phyloP scores from a whole-genome alignment of 2,113 vertebrate species.

The Phrynocephalus versicolor region DNA sequence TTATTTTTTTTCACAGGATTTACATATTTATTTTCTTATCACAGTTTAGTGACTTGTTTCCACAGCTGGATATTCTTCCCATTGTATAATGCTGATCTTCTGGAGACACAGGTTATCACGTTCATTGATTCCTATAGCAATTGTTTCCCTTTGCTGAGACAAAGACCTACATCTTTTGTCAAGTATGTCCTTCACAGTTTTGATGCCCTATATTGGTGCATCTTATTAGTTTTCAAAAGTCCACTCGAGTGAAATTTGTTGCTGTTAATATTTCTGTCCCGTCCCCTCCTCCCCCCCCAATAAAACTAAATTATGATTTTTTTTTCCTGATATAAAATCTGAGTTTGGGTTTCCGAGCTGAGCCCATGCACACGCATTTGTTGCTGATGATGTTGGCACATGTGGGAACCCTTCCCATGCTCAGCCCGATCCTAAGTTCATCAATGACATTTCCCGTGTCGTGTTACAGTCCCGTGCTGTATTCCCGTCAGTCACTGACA shows the following conservation, averaged over 20 bases:
- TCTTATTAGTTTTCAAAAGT: conserved; percentile 80
- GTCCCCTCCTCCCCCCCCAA: conserved; percentile 73
- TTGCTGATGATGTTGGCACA: conserved; percentile 75
- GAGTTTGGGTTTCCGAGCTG: conserved; percentile 83
- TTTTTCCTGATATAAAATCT: conserved; percentile 84
- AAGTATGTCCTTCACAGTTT: conserved; percentile 82
- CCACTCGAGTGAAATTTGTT: conserved; percentile 78
- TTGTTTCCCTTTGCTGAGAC: conserved; percentile 73
- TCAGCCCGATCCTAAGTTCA: conserved; percentile 69
- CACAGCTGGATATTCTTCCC: conserved; percentile 77
- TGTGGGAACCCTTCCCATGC: conserved; percentile 71
- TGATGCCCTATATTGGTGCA: conserved; percentile 78
- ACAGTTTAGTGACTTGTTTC: conserved; percentile 87
- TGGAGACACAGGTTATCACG: conserved; percentile 80
- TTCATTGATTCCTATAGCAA: conserved; percentile 77
- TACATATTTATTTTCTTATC: conserved; percentile 90
- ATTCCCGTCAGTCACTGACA: conserved; percentile 81
- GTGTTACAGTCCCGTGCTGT: conserved; percentile 80
- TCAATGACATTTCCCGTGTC: conserved; percentile 72
- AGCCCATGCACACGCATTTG: conserved; percentile 84
- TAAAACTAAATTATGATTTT: conserved; percentile 82
- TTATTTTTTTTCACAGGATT: conserved; percentile 87
- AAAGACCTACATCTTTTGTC: conserved; percentile 79
- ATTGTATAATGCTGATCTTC: conserved; percentile 77
- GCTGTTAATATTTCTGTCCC: conserved; percentile 80